Evolutionary conservation across 2,113 vertebrate genomes (phyloP).

Genomic region (Myrmophylax atrothorax): DNA sequence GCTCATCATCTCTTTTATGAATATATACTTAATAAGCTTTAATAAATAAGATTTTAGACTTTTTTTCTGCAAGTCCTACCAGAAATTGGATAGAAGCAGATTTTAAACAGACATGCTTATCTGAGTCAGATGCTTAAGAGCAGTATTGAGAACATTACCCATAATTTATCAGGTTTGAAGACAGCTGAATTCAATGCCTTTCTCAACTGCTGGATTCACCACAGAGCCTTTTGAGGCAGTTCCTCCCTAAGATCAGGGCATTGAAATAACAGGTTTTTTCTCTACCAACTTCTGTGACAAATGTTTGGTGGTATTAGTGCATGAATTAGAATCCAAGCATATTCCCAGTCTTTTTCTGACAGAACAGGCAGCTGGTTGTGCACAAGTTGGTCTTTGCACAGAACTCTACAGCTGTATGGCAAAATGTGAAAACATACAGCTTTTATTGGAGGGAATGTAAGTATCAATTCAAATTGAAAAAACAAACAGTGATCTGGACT

Average conservation of each 20-base stretch:
- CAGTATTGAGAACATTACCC: background rate
- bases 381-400: background rate
- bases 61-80: background rate
- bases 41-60: background rate
- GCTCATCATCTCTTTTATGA: background rate
- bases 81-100: background rate
- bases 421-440: slow-evolving; percentile 36
- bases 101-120: background rate
- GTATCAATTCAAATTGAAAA: slow-evolving; percentile 58
- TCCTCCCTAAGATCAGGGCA: background rate
- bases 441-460: slow-evolving; percentile 65
- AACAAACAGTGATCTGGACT: slow-evolving; percentile 50
- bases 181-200: background rate
- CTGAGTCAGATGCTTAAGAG: background rate
- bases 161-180: background rate
- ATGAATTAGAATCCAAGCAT: slow-evolving; percentile 6
- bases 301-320: background rate
- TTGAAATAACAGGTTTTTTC: slow-evolving; percentile 1
- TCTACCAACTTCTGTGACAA: slow-evolving; percentile 27
- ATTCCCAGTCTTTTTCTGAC: background rate
- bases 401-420: slow-evolving; percentile 33
- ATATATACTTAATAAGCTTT: background rate
- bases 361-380: slow-evolving; percentile 26
- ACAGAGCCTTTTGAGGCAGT: background rate
- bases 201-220: slow-evolving; percentile 2